phyloP scores from a whole-genome alignment of 2,797 vertebrate species.

The Diglossa cyanea region DNA sequence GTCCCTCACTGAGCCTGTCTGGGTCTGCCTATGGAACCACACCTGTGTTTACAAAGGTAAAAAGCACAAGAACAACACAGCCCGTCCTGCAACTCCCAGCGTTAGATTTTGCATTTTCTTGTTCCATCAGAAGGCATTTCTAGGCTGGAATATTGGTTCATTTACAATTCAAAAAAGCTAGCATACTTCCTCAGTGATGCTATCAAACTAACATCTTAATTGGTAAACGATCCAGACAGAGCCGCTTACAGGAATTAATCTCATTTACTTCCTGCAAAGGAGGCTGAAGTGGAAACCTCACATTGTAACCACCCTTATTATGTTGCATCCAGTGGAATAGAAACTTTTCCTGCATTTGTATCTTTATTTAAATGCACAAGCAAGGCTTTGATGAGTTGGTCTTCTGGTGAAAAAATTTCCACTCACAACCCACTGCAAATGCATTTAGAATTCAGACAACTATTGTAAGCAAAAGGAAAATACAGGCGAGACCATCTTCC shows the following conservation, averaged over 20 bases:
- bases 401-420: not conserved
- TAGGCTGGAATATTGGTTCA: not conserved
- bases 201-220: not conserved
- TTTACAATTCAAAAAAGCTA: not conserved
- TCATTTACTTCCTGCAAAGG: not conserved
- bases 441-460: not conserved
- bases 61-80: not conserved
- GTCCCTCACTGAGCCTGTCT: conserved; percentile 70
- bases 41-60: conserved; percentile 87
- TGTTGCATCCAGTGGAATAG: not conserved
- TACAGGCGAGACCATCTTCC: not conserved
- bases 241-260: not conserved
- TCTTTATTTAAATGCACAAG: not conserved
- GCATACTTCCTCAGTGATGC: not conserved
- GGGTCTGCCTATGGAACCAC: conserved; percentile 72
- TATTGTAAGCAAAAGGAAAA: not conserved
- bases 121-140: not conserved
- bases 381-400: not conserved
- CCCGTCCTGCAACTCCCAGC: not conserved
- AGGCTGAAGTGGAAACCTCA: not conserved
- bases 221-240: not conserved
- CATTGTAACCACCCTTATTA: not conserved
- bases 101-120: not conserved
- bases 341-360: not conserved
- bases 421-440: not conserved